A percentile compares a stretch with the other conserved stretches of the same genome.
These are phyloP conservation scores for Herpailurus yagouaroundi DNA, from an alignment of 2,113 vertebrate species.

Conservation along the genomic window DNA sequence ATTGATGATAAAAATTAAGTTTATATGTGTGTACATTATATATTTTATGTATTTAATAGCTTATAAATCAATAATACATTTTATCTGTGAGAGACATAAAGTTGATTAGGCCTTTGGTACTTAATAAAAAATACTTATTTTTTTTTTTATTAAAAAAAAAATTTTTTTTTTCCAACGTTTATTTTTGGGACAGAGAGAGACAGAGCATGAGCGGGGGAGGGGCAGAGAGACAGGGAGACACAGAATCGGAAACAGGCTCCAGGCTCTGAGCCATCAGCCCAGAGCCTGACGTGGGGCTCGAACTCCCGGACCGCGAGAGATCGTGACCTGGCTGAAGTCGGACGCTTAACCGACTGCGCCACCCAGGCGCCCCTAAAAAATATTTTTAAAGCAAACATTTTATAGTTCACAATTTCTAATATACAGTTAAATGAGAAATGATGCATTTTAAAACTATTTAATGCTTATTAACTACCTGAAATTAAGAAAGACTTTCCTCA, in stretches of 20 bases:
- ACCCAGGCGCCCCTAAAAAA: too few relatives aligned
- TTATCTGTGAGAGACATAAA: background rate
- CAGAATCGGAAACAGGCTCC: too few relatives aligned
- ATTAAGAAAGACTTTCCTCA: background rate
- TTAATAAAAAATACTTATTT: background rate
- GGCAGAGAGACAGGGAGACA: too few relatives aligned
- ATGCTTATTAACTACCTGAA: background rate
- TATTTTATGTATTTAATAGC: background rate
- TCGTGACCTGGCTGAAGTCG: too few relatives aligned
- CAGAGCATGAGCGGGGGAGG: too few relatives aligned
- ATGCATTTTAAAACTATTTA: background rate
- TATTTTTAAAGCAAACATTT: background rate
- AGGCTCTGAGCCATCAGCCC: too few relatives aligned
- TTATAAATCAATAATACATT: background rate
- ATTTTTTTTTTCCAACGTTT: too few relatives aligned
- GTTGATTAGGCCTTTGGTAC: background rate
- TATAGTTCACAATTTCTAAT: background rate
- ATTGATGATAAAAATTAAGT: background rate
- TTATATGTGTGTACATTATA: background rate
- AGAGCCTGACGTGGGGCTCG: too few relatives aligned
- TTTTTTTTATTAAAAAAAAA: too few relatives aligned
- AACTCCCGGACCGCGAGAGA: too few relatives aligned
- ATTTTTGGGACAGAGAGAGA: too few relatives aligned
- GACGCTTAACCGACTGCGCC: too few relatives aligned
- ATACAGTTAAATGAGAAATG: background rate